These are phyloP conservation scores for Hystrix brachyura DNA, from an alignment of 2,113 vertebrate species.

Conservation along the genomic window DNA sequence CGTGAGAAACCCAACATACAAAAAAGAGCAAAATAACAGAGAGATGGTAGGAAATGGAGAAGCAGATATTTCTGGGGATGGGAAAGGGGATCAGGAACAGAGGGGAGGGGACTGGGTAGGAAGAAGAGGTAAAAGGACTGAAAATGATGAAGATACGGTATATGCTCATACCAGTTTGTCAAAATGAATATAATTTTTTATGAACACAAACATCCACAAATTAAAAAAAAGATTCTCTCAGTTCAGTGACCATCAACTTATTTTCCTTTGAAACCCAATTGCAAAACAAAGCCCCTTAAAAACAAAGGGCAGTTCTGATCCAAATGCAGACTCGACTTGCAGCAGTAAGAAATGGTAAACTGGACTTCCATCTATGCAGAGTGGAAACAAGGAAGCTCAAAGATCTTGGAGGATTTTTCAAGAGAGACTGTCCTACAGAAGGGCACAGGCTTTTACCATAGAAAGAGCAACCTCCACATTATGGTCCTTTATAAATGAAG, in stretches of 20 bases:
- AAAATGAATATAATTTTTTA: neutral
- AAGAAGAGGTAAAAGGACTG: neutral
- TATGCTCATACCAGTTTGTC: neutral
- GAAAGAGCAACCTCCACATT: neutral
- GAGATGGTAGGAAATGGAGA: neutral
- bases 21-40: neutral
- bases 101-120: neutral
- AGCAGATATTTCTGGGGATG: neutral
- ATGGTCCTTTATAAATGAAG: neutral
- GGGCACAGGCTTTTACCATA: neutral
- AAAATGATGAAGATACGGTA: neutral
- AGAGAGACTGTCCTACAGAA: neutral
- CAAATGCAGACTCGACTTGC: neutral
- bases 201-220: neutral
- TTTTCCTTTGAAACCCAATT: neutral
- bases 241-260: neutral
- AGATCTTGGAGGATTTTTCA: neutral
- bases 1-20: neutral
- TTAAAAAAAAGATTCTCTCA: neutral
- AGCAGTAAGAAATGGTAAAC: neutral
- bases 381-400: neutral
- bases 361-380: neutral
- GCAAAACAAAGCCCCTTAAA: neutral
- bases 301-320: neutral
- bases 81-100: neutral